Evolutionary conservation across 2,888 invertebrate species (phyloP).

Genomic region (Brenthis daphne): DNA sequence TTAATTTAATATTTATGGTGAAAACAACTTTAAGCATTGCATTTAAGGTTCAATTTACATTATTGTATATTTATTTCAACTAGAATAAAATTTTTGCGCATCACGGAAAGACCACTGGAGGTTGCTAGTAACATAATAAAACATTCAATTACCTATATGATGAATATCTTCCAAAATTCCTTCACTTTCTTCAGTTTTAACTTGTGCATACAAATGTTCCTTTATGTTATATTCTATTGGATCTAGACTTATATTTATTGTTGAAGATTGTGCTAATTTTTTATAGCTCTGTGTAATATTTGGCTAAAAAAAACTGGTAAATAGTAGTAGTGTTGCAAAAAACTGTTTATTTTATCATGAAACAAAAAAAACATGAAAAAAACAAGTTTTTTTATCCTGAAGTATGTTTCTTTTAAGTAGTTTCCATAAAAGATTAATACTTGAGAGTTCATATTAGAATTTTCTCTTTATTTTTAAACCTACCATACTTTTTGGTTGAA

Average conservation of each 20-base stretch:
- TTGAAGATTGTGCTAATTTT: constrained; percentile 10
- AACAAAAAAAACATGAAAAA: background rate
- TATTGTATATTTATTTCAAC: too few species aligned
- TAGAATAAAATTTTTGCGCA: too few species aligned
- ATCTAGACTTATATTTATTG: constrained; percentile 10
- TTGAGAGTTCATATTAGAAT: too few species aligned
- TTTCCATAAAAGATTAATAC: too few species aligned
- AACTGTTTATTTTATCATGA: too few species aligned
- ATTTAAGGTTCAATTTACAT: too few species aligned
- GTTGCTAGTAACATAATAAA: background rate
- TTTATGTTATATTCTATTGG: background rate
- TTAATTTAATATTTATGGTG: too few species aligned
- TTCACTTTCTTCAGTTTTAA: constrained; percentile 12
- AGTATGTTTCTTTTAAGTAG: too few species aligned
- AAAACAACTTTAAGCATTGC: background rate
- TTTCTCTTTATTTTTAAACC: too few species aligned
- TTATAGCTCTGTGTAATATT: background rate
- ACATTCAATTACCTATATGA: constrained; percentile 9
- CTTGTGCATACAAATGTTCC: constrained; percentile 15
- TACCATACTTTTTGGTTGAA: too few species aligned
- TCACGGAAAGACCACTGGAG: too few species aligned
- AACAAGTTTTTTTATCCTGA: background rate
- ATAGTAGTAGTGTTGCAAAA: background rate
- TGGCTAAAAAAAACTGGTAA: background rate
- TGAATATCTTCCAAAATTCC: background rate